phyloP scores from a whole-genome alignment of 2,113 vertebrate genomes.

The Gadus macrocephalus region DNA sequence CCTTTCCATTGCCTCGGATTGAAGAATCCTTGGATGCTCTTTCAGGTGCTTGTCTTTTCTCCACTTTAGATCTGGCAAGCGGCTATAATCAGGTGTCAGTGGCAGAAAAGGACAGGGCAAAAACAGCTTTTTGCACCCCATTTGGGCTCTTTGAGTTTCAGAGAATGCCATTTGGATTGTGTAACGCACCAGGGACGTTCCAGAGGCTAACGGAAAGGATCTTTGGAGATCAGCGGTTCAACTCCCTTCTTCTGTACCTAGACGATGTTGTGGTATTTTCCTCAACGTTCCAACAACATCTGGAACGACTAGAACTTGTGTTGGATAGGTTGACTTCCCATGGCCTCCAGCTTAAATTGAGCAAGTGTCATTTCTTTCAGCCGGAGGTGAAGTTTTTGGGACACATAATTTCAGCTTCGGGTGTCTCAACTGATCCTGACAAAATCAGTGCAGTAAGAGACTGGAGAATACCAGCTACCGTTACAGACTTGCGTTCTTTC shows the following conservation, averaged over 20 bases:
- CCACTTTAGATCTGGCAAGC: not conserved
- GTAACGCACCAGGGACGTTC: not conserved
- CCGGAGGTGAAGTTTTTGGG: not conserved
- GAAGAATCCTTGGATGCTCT: not conserved
- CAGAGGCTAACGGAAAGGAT: not conserved
- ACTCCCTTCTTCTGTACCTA: not conserved
- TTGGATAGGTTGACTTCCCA: not conserved
- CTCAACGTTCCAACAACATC: not conserved
- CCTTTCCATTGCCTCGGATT: not conserved
- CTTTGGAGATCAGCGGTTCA: not conserved
- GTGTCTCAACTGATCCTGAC: not conserved
- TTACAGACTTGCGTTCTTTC: not conserved
- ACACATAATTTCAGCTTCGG: not conserved
- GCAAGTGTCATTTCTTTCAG: not conserved
- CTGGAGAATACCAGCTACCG: not conserved
- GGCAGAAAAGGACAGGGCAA: not conserved
- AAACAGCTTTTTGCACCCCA: not conserved
- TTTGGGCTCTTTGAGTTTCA: not conserved
- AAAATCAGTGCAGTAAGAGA: not conserved
- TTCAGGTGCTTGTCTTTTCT: not conserved
- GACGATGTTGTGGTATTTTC: not conserved
- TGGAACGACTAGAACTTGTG: not conserved
- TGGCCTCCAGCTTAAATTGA: not conserved
- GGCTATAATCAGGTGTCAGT: not conserved
- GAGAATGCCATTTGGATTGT: not conserved